A percentile compares a stretch with the other conserved stretches of the same genome.
Conservation (phyloP, 2,113 vertebrate species). For the Ciconia maguari region DNA sequence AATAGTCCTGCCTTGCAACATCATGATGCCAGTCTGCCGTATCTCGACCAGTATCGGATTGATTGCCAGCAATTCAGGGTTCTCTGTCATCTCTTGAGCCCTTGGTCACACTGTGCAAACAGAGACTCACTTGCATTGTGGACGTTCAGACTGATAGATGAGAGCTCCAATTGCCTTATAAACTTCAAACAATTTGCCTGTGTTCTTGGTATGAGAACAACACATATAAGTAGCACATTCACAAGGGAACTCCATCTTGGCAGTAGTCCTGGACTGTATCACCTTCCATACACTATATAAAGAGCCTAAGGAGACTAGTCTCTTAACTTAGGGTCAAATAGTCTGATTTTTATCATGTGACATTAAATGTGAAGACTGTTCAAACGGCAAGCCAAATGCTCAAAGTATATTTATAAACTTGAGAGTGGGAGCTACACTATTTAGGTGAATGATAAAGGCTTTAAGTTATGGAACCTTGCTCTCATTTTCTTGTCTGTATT, state of each 20-base stretch:
- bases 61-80: conserved; percentile 89
- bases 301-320: neutral
- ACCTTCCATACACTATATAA: neutral
- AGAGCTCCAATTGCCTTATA: conserved; percentile 86
- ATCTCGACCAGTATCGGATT: conserved; percentile 94
- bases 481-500: neutral
- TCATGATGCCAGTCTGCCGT: conserved; percentile 92
- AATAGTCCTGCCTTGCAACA: conserved; percentile 82
- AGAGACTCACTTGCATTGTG: conserved; percentile 86
- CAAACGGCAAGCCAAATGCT: neutral
- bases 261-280: neutral
- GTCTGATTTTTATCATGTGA: neutral
- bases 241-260: neutral
- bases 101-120: conserved; percentile 86
- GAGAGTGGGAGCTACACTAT: neutral
- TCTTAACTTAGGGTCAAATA: neutral
- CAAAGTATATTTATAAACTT: neutral
- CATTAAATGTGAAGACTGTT: neutral
- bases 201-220: conserved; percentile 78
- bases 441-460: neutral
- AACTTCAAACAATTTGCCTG: conserved; percentile 95
- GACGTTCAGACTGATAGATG: conserved; percentile 89
- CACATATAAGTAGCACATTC: neutral
- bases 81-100: conserved; percentile 87
- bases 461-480: neutral